A percentile compares a stretch with the other conserved stretches of the same genome.
These are phyloP conservation scores for Argyrosomus regius DNA, from an alignment of 2,797 vertebrate genomes.

Conservation along the genomic window DNA sequence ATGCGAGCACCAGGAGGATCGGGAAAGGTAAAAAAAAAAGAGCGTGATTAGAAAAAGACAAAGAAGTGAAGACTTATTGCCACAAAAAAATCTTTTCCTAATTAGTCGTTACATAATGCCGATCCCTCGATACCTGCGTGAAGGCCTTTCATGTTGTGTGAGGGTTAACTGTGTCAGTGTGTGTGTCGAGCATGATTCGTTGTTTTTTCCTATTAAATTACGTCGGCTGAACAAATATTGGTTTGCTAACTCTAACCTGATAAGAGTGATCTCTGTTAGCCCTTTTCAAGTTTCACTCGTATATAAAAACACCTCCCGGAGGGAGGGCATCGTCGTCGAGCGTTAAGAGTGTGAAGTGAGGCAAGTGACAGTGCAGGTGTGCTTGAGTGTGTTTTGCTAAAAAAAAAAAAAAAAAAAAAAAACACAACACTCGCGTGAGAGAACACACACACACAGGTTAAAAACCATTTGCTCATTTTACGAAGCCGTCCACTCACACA, in stretches of 20 bases:
- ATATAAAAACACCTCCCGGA: conserved; percentile 7
- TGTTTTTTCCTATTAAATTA: conserved; percentile 27
- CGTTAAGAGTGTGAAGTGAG: conserved; percentile 64
- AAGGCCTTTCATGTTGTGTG: conserved; percentile 36
- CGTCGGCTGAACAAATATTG: conserved; percentile 34
- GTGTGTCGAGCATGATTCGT: conserved; percentile 24
- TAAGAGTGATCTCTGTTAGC: conserved; percentile 69
- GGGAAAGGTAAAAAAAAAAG: conserved; percentile 31
- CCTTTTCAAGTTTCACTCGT: conserved; percentile 75
- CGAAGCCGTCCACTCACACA: conserved; percentile 70
- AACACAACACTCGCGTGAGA: conserved; percentile 62
- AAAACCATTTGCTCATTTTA: conserved; percentile 73
- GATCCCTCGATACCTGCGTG: conserved; percentile 29
- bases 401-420: background rate
- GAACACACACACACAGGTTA: conserved; percentile 60
- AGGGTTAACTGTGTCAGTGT: conserved; percentile 34
- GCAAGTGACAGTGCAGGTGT: conserved; percentile 76
- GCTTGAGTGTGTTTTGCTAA: conserved; percentile 58
- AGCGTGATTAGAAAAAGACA: conserved; percentile 24
- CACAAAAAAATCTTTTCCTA: conserved; percentile 37
- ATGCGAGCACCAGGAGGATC: conserved; percentile 63
- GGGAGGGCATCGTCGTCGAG: conserved; percentile 29
- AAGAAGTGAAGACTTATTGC: conserved; percentile 46
- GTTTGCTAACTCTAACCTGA: conserved; percentile 47
- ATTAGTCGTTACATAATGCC: conserved; percentile 49